Conservation (phyloP, 2,888 invertebrate species). For the Drosophila tripunctata region DNA sequence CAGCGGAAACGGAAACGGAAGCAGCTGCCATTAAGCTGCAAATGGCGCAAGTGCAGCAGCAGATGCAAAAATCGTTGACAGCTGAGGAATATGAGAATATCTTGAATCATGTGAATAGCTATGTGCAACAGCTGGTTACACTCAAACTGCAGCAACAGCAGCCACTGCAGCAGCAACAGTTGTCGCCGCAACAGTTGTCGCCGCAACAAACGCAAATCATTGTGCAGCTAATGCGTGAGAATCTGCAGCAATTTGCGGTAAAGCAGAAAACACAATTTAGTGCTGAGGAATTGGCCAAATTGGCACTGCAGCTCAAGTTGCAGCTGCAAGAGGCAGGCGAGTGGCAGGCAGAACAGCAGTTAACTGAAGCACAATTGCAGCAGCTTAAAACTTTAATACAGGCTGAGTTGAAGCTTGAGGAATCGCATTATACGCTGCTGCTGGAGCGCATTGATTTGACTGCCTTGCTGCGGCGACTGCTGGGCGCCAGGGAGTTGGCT, state of each 20-base stretch:
- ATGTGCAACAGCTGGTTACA: conserved; percentile 82
- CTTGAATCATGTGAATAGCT: conserved; percentile 82
- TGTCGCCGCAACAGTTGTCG: conserved; percentile 71
- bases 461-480: conserved; percentile 81
- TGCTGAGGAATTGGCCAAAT: conserved; percentile 74
- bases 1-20: too few relatives aligned
- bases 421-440: conserved; percentile 64
- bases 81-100: conserved; percentile 82
- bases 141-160: conserved; percentile 75
- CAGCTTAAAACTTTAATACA: conserved; percentile 81
- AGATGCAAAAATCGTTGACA: conserved; percentile 77
- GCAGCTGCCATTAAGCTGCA: conserved; percentile 44
- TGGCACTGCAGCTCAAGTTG: conserved; percentile 73
- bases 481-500: conserved; percentile 77
- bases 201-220: conserved; percentile 75
- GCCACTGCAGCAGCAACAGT: conserved; percentile 30
- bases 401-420: conserved; percentile 61
- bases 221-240: conserved; percentile 78
- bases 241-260: conserved; percentile 66
- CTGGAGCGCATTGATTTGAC: conserved; percentile 81
- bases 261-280: conserved; percentile 52
- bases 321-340: conserved; percentile 55
- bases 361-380: conserved; percentile 82
- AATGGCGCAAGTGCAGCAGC: conserved; percentile 62
- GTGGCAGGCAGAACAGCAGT: conserved; percentile 52